Percentiles rank a stretch among this genome's conserved stretches.
These are phyloP conservation scores for Suncus etruscus DNA, from an alignment of 2,113 vertebrate species.

Conservation along the genomic window DNA sequence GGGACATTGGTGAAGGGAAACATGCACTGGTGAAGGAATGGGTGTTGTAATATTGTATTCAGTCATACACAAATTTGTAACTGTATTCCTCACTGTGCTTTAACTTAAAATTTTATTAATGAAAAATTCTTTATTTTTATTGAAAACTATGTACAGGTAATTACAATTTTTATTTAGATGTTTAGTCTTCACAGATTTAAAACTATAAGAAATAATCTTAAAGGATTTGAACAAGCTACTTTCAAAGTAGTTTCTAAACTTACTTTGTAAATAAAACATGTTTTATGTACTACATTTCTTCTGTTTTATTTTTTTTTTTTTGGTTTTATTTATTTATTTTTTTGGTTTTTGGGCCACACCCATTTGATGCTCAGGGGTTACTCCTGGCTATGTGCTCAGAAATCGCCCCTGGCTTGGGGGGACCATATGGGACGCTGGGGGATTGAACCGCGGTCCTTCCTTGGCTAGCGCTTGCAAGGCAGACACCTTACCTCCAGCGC, in stretches of 20 bases:
- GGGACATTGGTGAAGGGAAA: too few relatives aligned
- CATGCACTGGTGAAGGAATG: too few relatives aligned
- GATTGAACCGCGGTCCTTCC: too few relatives aligned
- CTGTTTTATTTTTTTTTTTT: constrained; percentile 37
- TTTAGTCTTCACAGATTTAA: constrained; percentile 2
- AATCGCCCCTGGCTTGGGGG: too few relatives aligned
- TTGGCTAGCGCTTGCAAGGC: too few relatives aligned
- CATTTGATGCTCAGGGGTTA: too few relatives aligned
- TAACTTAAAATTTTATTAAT: too few relatives aligned
- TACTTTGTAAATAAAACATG: constrained; percentile 41
- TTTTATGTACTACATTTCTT: neutral
- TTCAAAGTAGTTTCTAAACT: constrained; percentile 25
- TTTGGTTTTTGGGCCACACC: too few relatives aligned
- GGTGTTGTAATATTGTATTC: constrained; percentile 5
- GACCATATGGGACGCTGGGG: too few relatives aligned
- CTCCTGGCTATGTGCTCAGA: too few relatives aligned
- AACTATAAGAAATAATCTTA: constrained; percentile 48
- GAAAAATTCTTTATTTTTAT: neutral
- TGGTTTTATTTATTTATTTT: too few relatives aligned
- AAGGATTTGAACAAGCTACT: constrained; percentile 45
- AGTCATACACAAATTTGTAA: neutral
- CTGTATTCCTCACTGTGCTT: neutral
- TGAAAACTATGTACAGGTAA: constrained; percentile 40
- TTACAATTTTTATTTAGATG: constrained; percentile 56
- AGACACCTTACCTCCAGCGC: too few relatives aligned